Evolutionary conservation across 2,888 invertebrate genomes (phyloP).

Genomic region (Synergus umbraculus): DNA sequence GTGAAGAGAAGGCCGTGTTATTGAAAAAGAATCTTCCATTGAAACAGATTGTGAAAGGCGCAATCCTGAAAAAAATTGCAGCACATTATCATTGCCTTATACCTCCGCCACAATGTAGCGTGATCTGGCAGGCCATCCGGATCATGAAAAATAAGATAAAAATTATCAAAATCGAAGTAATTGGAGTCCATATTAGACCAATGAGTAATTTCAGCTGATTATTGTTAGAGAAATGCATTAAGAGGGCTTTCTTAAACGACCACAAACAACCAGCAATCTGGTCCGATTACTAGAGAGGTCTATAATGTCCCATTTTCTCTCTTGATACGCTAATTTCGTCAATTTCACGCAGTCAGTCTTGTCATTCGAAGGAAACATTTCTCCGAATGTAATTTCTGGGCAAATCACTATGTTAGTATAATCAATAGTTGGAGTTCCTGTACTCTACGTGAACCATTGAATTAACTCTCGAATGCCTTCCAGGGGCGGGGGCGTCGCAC

Average conservation of each 20-base stretch:
- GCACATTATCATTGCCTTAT: neutral
- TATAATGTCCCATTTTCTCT: constrained; percentile 23
- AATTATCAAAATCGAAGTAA: neutral
- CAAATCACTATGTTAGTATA: constrained; percentile 25
- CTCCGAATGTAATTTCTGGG: constrained; percentile 30
- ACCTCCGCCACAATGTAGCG: neutral
- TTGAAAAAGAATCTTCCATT: neutral
- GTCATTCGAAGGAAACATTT: constrained; percentile 35
- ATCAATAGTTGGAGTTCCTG: constrained; percentile 33
- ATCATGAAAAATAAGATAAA: neutral
- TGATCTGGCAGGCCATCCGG: neutral
- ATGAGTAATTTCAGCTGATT: constrained; percentile 23
- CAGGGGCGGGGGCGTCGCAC: constrained; percentile 51
- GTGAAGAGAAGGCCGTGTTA: neutral
- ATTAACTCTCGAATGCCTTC: constrained; percentile 44
- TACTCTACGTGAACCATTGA: constrained; percentile 7
- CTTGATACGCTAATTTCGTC: constrained; percentile 30
- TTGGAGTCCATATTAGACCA: constrained; percentile 4
- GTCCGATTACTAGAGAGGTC: neutral
- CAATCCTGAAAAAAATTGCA: neutral
- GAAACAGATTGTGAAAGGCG: neutral
- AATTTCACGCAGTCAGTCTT: constrained; percentile 36
- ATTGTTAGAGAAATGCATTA: neutral
- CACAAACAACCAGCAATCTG: constrained; percentile 21
- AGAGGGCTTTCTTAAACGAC: constrained; percentile 22